Percentiles rank a stretch among this genome's conserved stretches.
Conservation (phyloP, 2,797 vertebrate species). For the Alectoris magna region DNA sequence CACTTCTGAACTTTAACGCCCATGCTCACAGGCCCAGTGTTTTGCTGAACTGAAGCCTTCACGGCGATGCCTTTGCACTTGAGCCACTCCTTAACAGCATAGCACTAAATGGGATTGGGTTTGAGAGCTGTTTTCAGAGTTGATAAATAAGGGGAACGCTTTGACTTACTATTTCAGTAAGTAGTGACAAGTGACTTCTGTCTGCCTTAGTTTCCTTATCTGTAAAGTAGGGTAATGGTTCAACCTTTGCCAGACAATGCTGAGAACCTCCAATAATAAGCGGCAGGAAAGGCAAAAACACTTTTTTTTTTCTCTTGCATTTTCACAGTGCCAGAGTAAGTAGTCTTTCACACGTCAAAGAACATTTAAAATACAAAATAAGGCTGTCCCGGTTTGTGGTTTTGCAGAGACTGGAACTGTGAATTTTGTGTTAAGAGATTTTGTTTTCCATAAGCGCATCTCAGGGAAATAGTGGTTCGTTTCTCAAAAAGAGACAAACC, state of each 20-base stretch:
- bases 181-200: not conserved
- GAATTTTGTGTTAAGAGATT: not conserved
- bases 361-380: not conserved
- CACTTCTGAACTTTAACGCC: not conserved
- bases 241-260: not conserved
- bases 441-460: not conserved
- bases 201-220: constrained; percentile 22
- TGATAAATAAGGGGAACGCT: not conserved
- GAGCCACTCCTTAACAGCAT: not conserved
- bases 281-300: not conserved
- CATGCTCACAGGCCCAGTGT: fast-evolving
- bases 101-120: not conserved
- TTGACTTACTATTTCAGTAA: not conserved
- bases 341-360: not conserved
- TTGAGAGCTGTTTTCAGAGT: not conserved
- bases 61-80: not conserved
- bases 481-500: not conserved
- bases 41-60: not conserved
- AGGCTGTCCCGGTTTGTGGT: not conserved
- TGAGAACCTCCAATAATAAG: constrained; percentile 10
- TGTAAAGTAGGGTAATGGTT: not conserved
- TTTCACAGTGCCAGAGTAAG: not conserved
- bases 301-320: not conserved
- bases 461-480: not conserved
- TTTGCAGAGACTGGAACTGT: not conserved